phyloP scores from a whole-genome alignment of 2,113 vertebrate species.

The Pelecanus crispus region DNA sequence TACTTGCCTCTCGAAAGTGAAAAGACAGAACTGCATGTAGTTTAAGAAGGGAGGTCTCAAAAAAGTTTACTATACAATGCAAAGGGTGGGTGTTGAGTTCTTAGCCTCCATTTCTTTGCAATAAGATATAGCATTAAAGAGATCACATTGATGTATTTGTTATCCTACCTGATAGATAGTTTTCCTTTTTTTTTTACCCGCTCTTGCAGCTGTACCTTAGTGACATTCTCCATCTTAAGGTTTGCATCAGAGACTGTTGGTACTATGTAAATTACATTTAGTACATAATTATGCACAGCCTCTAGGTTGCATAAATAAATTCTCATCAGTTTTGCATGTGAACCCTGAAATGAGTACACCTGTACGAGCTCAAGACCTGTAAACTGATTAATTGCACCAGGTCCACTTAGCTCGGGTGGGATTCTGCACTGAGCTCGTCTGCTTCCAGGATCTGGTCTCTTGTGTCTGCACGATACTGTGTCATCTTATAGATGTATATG shows the following conservation, averaged over 20 bases:
- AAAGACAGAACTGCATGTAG: not conserved
- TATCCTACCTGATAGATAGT: not conserved
- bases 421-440: not conserved
- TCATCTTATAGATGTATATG: accelerated
- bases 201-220: not conserved
- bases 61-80: not conserved
- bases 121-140: not conserved
- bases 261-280: slow-evolving; percentile 8
- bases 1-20: not conserved
- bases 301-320: not conserved
- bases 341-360: slow-evolving; percentile 9
- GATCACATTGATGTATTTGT: not conserved
- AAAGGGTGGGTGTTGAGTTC: not conserved
- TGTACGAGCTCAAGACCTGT: slow-evolving; percentile 1
- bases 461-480: accelerated
- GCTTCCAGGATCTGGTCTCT: not conserved
- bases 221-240: not conserved
- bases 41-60: not conserved
- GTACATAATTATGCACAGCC: not conserved
- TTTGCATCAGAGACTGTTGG: not conserved
- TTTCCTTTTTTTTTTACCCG: not conserved
- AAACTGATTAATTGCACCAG: not conserved
- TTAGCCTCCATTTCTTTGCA: not conserved
- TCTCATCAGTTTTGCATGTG: not conserved
- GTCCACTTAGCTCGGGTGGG: not conserved